Percentiles rank a stretch among this genome's conserved stretches.
These are phyloP conservation scores for human (Homo sapiens) DNA, from an alignment of 2,113 vertebrate genomes.

Conservation along the genomic window DNA sequence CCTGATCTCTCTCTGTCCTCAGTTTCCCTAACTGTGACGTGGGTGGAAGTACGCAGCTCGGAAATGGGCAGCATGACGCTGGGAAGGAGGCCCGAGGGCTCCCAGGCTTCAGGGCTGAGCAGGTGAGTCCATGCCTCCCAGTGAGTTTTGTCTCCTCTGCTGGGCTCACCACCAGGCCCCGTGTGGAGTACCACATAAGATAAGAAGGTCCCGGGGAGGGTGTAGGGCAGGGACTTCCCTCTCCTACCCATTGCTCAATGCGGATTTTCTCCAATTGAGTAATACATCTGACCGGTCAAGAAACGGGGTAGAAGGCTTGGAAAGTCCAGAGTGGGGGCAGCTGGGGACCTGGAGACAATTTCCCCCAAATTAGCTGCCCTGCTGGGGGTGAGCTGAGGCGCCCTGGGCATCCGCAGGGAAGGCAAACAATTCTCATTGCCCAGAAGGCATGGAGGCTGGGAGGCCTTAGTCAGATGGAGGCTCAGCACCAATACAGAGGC, in stretches of 20 bases:
- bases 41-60: neutral
- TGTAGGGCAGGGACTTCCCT: neutral
- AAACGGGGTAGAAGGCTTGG: neutral
- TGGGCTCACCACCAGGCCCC: accelerated
- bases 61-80: neutral
- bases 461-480: accelerated
- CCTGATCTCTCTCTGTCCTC: neutral
- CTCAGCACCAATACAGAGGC: accelerated
- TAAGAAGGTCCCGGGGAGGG: neutral
- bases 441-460: neutral
- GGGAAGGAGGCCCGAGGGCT: neutral
- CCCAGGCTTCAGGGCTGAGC: neutral
- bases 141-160: accelerated
- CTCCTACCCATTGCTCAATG: constrained; percentile 7
- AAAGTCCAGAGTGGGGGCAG: neutral
- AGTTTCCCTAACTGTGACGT: neutral
- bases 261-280: constrained; percentile 54
- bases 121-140: no score
- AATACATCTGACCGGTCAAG: neutral
- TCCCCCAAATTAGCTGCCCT: neutral
- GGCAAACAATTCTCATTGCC: neutral
- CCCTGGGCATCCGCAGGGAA: neutral
- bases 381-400: neutral
- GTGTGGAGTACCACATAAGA: neutral
- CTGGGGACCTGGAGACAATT: neutral